Conservation (phyloP, 2,113 vertebrate species). For the Peromyscus californicus region DNA sequence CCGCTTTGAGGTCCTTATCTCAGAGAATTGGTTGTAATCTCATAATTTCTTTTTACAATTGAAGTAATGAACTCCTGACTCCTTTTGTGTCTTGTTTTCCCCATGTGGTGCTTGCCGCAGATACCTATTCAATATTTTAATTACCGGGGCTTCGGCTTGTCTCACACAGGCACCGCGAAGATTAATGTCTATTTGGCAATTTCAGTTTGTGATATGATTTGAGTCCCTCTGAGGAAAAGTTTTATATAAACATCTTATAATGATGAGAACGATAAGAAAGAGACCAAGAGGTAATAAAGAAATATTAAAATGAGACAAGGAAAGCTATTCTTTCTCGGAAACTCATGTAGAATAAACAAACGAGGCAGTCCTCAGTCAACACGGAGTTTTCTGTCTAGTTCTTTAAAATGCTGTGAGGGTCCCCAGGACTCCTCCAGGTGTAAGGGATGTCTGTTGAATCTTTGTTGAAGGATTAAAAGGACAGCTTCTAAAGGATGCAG, state of each 20-base stretch:
- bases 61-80: background rate
- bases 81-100: background rate
- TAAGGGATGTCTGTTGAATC: background rate
- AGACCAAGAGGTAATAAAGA: slow-evolving; percentile 13
- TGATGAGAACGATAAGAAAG: background rate
- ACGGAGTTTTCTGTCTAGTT: background rate
- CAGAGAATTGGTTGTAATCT: slow-evolving; percentile 7
- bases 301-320: background rate
- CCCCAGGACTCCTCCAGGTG: background rate
- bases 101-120: rapidly evolving
- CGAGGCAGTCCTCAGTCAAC: no score
- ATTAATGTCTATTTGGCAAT: slow-evolving; percentile 14
- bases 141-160: background rate
- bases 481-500: background rate
- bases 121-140: background rate
- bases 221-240: slow-evolving; percentile 33
- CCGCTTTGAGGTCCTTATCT: background rate
- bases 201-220: slow-evolving; percentile 42
- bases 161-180: background rate
- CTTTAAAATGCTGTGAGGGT: background rate
- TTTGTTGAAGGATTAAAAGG: background rate
- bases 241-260: slow-evolving; percentile 45
- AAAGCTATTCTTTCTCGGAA: background rate
- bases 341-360: background rate
- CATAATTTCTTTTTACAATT: slow-evolving; percentile 7